Evolutionary conservation across 2,888 invertebrate species (phyloP), one percentile per base, ranked within the genome.

Genomic region (Dermolepida albohirtum): DNA sequence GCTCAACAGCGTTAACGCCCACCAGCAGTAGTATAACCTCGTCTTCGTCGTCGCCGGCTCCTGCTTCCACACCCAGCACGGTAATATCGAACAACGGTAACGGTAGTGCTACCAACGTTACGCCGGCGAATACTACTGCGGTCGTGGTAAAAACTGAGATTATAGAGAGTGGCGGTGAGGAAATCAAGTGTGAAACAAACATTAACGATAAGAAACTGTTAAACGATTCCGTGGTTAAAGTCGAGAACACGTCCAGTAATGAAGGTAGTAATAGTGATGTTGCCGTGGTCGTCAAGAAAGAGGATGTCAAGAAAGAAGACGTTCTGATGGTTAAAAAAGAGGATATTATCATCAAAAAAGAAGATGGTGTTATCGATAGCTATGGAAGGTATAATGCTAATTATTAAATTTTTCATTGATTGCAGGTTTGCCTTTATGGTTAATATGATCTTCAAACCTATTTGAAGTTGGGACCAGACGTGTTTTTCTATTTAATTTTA

Each of bases 41-140:
- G 6, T 70, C 77, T 14, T 75, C 78, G 0, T 73, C 77, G 49
- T 73, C 75, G 44, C 72, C 80, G 5, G 74, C 77, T 67, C 77
- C 78, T 0, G 78, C 80, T 12, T 76, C 79, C 5, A 75, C 80
- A 8, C 44, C 68, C 8, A 66, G 57, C 40, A 62, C 64, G 17
- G 62, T 57, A 5, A 55, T 67, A 17, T 57, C 64, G 44, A 63
- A 52, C 27, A 43, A 51, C 54, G 52, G 64, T 14, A 34, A 34
- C 34, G 43, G 54, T 14, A 51, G 39, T 43, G 43, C 47, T 41
- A 51, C 62, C 14, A 67, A 49, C 52, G 59, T 62, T 5, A 51
- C 63, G 34, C 29, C 59, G 12, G 59, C 59, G 22, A 57, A 67
- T 12, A 22, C 64, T 29, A 43, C 69, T 29, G 57, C 52, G 54